Evolutionary conservation across 2,113 vertebrate species (phyloP).

Genomic region (Saccopteryx leptura): DNA sequence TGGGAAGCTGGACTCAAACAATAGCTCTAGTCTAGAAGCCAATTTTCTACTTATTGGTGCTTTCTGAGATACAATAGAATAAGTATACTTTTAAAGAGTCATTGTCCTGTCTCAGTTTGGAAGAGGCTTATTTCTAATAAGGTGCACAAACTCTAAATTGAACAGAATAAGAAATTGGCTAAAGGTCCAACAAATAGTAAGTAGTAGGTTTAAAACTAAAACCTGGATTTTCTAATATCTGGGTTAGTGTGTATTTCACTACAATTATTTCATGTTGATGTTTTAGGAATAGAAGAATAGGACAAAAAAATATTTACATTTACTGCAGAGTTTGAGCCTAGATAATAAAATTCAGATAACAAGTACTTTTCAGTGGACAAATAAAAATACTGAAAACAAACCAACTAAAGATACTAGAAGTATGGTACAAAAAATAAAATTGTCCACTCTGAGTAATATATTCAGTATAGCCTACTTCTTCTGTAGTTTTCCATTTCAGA

Average conservation of each 20-base stretch:
- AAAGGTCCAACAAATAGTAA: not conserved
- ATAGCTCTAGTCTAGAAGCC: not conserved
- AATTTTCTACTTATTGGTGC: conserved; percentile 32
- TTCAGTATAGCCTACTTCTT: not conserved
- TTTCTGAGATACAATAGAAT: not conserved
- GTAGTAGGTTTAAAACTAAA: not conserved
- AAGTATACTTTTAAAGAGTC: not conserved
- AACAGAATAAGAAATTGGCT: not conserved
- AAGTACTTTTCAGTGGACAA: not conserved
- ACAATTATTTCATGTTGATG: not conserved
- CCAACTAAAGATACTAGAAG: not conserved
- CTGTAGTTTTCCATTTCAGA: not conserved
- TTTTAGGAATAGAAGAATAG: not conserved
- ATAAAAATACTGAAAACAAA: conserved; percentile 7
- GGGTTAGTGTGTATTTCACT: not conserved
- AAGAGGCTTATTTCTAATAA: not conserved
- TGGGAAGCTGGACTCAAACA: not conserved
- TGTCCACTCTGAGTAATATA: not conserved
- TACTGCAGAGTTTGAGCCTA: not conserved
- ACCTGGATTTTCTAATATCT: not conserved
- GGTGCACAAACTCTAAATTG: not conserved
- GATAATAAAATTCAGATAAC: not conserved
- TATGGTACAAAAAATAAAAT: not conserved
- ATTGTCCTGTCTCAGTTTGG: not conserved
- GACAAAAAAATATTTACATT: not conserved